phyloP scores from a whole-genome alignment of 2,888 invertebrate species.

The Barypeithes pellucidus region DNA sequence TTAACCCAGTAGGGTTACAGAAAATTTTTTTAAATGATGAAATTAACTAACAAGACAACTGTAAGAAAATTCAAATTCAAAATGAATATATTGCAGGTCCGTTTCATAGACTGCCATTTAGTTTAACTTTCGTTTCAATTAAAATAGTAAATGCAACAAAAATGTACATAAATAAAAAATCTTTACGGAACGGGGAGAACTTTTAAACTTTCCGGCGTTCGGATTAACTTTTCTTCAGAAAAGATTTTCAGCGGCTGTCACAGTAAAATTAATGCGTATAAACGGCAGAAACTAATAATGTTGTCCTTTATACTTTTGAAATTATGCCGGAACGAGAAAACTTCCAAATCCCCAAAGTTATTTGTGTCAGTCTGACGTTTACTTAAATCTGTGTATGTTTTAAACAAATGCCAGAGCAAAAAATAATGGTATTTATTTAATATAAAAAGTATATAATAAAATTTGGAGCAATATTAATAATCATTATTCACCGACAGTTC shows the following conservation, averaged over 20 bases:
- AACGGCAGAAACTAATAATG: slow-evolving; percentile 13
- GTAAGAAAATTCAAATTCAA: no score
- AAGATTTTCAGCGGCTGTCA: background rate
- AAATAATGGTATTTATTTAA: no score
- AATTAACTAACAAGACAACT: no score
- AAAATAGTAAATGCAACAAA: background rate
- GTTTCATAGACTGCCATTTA: no score
- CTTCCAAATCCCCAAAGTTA: slow-evolving; percentile 22
- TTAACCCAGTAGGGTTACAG: no score
- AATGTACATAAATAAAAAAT: background rate
- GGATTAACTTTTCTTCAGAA: background rate
- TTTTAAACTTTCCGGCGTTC: slow-evolving; percentile 1
- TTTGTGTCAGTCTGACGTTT: slow-evolving; percentile 14
- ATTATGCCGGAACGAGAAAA: slow-evolving; percentile 6
- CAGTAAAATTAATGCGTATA: slow-evolving; percentile 3
- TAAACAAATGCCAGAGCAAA: background rate
- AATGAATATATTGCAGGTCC: no score
- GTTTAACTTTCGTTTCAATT: no score
- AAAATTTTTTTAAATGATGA: no score
- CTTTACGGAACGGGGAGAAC: background rate
- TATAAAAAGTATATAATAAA: no score
- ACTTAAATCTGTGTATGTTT: slow-evolving; percentile 15
- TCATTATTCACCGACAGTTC: no score
- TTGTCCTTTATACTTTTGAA: slow-evolving; percentile 4
- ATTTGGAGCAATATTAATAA: no score